Conservation (phyloP, 2,113 vertebrate species). For the Corvus moneduloides region DNA sequence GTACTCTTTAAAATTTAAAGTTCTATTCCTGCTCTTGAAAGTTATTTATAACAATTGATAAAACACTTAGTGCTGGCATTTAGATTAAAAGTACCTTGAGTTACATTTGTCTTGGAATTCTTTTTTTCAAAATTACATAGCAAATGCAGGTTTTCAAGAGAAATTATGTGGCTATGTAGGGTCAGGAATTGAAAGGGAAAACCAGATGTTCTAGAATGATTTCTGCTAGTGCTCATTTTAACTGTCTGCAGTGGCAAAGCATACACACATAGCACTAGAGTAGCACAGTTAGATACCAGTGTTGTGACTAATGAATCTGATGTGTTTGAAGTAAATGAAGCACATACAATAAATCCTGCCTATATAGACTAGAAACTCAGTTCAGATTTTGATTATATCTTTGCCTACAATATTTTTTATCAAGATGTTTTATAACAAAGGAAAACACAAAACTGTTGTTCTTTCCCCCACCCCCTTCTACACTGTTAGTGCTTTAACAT, state of each 20-base stretch:
- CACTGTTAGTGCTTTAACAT: neutral
- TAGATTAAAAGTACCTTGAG: neutral
- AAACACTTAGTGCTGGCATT: neutral
- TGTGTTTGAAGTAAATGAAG: neutral
- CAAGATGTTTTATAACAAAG: neutral
- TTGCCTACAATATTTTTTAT: neutral
- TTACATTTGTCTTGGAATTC: neutral
- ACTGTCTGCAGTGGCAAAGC: neutral
- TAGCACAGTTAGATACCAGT: neutral
- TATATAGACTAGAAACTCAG: accelerated
- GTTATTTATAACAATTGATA: neutral
- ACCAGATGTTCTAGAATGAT: neutral
- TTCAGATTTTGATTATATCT: neutral
- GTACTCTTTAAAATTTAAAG: neutral
- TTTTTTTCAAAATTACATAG: neutral
- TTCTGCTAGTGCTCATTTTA: neutral
- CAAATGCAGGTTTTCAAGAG: neutral
- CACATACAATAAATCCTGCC: neutral
- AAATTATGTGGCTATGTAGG: neutral
- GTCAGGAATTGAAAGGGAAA: neutral
- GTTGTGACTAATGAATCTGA: neutral
- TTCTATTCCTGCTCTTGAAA: neutral
- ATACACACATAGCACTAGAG: accelerated
- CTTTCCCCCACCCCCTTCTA: neutral
- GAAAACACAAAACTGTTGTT: neutral